These are phyloP conservation scores for Neria commutata DNA, from an alignment of 2,888 invertebrate species.

Conservation along the genomic window DNA sequence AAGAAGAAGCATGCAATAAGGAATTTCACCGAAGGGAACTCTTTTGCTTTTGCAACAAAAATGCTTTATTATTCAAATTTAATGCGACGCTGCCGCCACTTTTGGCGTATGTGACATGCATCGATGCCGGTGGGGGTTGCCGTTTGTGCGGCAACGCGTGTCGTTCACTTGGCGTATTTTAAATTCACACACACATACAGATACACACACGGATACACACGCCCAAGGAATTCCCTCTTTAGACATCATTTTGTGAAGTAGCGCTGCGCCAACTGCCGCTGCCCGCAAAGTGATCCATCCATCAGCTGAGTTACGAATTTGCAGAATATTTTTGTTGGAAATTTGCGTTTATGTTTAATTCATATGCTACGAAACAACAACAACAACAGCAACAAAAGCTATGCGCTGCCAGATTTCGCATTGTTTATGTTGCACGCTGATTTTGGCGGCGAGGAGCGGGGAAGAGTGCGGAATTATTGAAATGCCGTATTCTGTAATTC, in stretches of 20 bases:
- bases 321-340: constrained; percentile 17
- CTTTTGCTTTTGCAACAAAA: constrained; percentile 17
- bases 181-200: constrained; percentile 49
- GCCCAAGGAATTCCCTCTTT: constrained; percentile 19
- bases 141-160: constrained; percentile 40
- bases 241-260: constrained; percentile 7
- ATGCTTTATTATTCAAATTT: constrained; percentile 24
- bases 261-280: too few species aligned
- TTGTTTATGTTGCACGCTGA: too few species aligned
- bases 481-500: constrained; percentile 39
- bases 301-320: constrained; percentile 30
- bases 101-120: constrained; percentile 43
- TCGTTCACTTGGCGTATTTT: constrained; percentile 39
- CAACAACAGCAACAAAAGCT: background rate
- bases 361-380: constrained; percentile 34
- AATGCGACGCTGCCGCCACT: constrained; percentile 17
- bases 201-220: background rate
- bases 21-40: too few species aligned
- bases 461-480: constrained; percentile 23
- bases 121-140: constrained; percentile 44
- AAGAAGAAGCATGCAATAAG: too few species aligned
- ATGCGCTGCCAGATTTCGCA: too few species aligned
- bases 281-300: constrained; percentile 38
- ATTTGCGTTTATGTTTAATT: constrained; percentile 57
- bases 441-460: constrained; percentile 51